phyloP scores from a whole-genome alignment of 1,140 invertebrate genomes.

The Cepaea nemoralis region DNA sequence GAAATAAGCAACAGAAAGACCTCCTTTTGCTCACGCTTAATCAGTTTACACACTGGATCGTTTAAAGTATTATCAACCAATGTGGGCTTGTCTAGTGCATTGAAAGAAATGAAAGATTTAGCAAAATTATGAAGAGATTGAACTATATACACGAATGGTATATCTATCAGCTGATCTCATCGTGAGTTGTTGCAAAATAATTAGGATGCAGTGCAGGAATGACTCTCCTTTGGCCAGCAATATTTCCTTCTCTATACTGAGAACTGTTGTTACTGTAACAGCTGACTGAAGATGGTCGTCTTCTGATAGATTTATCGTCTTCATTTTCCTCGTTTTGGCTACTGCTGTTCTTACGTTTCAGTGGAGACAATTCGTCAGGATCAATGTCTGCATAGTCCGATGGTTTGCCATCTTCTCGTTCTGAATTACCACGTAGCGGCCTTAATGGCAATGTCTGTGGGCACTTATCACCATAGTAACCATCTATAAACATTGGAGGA shows the following conservation, averaged over 20 bases:
- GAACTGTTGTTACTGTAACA: slow-evolving; percentile 40
- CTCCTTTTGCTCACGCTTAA: too few relatives aligned
- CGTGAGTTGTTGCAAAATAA: slow-evolving; percentile 39
- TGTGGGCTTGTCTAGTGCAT: too few relatives aligned
- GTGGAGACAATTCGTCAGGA: slow-evolving; percentile 6
- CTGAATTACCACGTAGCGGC: slow-evolving; percentile 25
- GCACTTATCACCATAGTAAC: slow-evolving; percentile 44
- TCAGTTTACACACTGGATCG: too few relatives aligned
- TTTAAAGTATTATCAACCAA: too few relatives aligned
- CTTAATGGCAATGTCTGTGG: slow-evolving; percentile 44
- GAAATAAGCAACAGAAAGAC: too few relatives aligned
- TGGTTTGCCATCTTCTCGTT: not conserved
- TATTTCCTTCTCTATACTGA: slow-evolving; percentile 32
- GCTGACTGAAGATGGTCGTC: slow-evolving; percentile 43
- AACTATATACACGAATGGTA: too few relatives aligned
- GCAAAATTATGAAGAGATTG: too few relatives aligned
- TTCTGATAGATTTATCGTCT: slow-evolving; percentile 9
- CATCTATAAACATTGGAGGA: slow-evolving; percentile 35
- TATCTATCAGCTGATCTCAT: slow-evolving; percentile 22
- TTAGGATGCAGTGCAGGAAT: slow-evolving; percentile 47
- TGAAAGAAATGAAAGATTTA: too few relatives aligned
- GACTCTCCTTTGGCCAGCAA: slow-evolving; percentile 22
- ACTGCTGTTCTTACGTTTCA: slow-evolving; percentile 15
- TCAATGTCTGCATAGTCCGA: not conserved
- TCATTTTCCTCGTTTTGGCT: not conserved